Conservation (phyloP, 2,888 invertebrate species). For the Dicranocentrus wangi region DNA sequence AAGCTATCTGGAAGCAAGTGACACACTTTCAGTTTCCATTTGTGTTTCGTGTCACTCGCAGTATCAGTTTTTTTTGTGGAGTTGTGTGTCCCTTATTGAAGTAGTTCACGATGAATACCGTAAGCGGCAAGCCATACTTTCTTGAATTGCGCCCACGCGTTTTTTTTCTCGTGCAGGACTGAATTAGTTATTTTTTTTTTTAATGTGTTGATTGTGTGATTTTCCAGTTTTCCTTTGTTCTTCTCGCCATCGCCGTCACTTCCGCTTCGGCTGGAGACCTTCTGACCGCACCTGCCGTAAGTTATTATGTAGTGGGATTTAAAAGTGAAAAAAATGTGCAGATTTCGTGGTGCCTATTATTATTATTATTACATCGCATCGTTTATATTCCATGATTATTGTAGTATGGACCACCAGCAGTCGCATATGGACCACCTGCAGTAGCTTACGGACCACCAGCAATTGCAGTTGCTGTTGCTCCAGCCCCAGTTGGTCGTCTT, state of each 20-base stretch:
- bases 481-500: slow-evolving; percentile 1
- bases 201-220: background rate
- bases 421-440: too few relatives aligned
- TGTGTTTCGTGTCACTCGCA: background rate
- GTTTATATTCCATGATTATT: background rate
- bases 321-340: slow-evolving; percentile 1
- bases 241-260: slow-evolving; percentile 30
- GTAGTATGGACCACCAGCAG: slow-evolving; percentile 22
- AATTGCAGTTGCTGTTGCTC: background rate
- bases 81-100: background rate
- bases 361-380: background rate
- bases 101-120: slow-evolving; percentile 22
- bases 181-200: slow-evolving; percentile 1
- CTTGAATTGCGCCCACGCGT: too few relatives aligned
- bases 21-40: slow-evolving; percentile 10
- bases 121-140: background rate
- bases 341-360: background rate
- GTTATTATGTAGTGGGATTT: slow-evolving; percentile 18
- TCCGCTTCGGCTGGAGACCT: slow-evolving; percentile 36
- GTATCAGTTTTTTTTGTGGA: background rate
- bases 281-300: slow-evolving; percentile 9
- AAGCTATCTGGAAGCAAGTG: slow-evolving; percentile 24
- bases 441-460: slow-evolving; percentile 3
- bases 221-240: slow-evolving; percentile 38
- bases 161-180: background rate